Percentiles rank a stretch among this genome's conserved stretches.
phyloP scores from a whole-genome alignment of 2,113 vertebrate species.

The Plotosus lineatus region DNA sequence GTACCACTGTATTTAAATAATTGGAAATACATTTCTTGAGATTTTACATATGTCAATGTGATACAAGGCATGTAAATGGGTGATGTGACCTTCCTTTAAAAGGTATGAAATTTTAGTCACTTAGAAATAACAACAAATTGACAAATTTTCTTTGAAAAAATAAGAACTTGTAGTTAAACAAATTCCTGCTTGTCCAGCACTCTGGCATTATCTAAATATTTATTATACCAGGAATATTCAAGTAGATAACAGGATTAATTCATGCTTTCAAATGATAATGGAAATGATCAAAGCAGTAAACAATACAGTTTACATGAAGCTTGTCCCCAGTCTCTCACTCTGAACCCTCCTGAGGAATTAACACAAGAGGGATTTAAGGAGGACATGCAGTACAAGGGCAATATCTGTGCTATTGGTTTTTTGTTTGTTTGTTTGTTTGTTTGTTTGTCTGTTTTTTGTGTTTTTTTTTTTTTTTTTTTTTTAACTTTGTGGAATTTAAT shows the following conservation, averaged over 20 bases:
- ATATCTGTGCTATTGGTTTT: conserved; percentile 41
- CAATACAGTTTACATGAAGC: neutral
- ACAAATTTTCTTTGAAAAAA: neutral
- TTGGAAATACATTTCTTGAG: too few relatives aligned
- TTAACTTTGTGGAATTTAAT: conserved; percentile 34
- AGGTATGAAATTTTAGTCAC: neutral
- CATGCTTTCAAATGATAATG: neutral
- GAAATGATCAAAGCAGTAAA: conserved; percentile 11
- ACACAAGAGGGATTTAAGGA: conserved; percentile 29
- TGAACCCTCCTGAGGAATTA: neutral
- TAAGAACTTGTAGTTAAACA: neutral
- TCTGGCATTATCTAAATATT: neutral
- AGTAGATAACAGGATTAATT: neutral
- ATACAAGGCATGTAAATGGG: neutral
- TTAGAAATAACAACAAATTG: neutral
- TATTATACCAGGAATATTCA: conserved; percentile 6
- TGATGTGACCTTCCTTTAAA: conserved; percentile 9
- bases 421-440: too few relatives aligned
- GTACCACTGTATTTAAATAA: too few relatives aligned
- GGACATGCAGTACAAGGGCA: conserved; percentile 41
- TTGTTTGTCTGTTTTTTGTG: too few relatives aligned
- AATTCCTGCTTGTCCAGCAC: neutral
- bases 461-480: too few relatives aligned
- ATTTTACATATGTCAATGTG: neutral
- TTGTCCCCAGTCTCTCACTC: conserved; percentile 1